Conservation (phyloP, 2,113 vertebrate species). For the Ictidomys tridecemlineatus region DNA sequence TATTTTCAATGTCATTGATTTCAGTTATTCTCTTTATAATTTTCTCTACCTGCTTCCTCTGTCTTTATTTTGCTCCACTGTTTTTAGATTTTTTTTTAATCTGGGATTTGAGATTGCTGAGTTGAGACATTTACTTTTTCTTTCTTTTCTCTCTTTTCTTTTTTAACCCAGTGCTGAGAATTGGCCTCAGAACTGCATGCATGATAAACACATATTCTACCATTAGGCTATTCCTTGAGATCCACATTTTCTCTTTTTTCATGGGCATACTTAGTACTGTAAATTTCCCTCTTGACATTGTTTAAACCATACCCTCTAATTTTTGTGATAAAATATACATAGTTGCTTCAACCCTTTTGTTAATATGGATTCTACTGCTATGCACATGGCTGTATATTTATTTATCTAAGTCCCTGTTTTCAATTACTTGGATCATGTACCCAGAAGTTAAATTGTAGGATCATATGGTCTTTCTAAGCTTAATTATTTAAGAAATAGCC, state of each 20-base stretch:
- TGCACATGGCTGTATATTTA: not conserved
- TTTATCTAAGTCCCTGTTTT: not conserved
- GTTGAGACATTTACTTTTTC: not conserved
- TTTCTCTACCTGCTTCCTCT: not conserved
- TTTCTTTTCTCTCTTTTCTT: too few species aligned
- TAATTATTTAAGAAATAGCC: not conserved
- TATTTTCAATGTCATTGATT: not conserved
- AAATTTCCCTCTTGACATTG: not conserved
- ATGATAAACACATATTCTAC: not conserved
- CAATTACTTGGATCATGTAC: not conserved
- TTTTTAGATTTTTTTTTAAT: not conserved
- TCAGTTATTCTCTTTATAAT: slow-evolving; percentile 7
- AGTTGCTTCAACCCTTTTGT: too few species aligned
- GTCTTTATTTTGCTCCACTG: slow-evolving; percentile 14
- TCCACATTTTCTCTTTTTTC: not conserved
- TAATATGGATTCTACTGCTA: not conserved
- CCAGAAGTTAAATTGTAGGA: not conserved
- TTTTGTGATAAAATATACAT: slow-evolving; percentile 16
- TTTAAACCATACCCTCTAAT: not conserved
- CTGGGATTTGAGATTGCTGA: not conserved
- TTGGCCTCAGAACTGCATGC: too few species aligned
- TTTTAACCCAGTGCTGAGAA: not conserved
- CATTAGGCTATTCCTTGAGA: not conserved
- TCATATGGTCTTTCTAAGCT: not conserved
- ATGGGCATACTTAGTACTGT: not conserved